Conservation (phyloP, 2,113 vertebrate species). For the Muntiacus muntjak region DNA sequence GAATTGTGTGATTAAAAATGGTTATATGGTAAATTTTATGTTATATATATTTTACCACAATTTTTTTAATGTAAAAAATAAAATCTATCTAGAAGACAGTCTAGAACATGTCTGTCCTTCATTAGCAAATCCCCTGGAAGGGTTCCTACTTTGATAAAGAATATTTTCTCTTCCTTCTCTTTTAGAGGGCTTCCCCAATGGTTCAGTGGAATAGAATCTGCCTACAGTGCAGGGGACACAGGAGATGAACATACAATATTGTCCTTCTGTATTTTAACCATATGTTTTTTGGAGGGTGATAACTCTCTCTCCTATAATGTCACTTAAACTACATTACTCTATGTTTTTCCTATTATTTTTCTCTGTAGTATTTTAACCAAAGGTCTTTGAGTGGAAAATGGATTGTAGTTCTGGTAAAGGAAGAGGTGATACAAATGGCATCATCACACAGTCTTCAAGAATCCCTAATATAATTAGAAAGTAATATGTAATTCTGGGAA, state of each 20-base stretch:
- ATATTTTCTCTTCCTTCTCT: neutral
- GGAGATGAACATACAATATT: neutral
- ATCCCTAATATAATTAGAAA: fast-evolving
- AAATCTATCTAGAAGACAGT: neutral
- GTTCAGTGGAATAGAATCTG: no score
- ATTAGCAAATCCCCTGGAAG: neutral
- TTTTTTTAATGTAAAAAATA: neutral
- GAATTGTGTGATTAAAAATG: neutral
- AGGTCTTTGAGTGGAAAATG: neutral
- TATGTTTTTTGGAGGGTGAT: neutral
- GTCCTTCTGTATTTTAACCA: neutral
- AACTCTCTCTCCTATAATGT: neutral
- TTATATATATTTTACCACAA: no score
- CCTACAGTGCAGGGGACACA: no score
- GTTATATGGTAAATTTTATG: neutral
- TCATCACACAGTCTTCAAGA: neutral
- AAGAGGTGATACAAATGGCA: neutral
- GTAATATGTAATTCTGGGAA: no score
- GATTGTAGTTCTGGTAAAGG: neutral
- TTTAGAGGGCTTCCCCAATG: neutral
- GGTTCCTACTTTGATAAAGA: neutral
- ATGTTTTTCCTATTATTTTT: neutral
- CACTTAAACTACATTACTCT: neutral
- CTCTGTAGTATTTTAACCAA: neutral
- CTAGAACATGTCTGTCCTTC: neutral